phyloP scores from a whole-genome alignment of 2,113 vertebrate species.

The Protobothrops mucrosquamatus region DNA sequence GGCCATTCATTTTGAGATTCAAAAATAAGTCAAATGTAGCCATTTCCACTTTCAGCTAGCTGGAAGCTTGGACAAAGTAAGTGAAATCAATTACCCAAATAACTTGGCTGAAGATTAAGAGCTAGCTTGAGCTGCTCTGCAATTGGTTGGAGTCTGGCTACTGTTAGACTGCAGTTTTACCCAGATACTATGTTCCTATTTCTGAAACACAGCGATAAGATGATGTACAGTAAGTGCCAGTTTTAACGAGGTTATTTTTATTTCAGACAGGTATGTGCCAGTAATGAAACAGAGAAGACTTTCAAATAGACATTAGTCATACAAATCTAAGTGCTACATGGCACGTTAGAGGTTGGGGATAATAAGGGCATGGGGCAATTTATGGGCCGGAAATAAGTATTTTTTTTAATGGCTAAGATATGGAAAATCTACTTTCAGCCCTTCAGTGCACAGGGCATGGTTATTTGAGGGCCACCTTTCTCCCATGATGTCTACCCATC shows the following conservation, averaged over 20 bases:
- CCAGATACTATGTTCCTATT: constrained; percentile 16
- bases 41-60: background rate
- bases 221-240: background rate
- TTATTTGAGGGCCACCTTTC: background rate
- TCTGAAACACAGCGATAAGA: background rate
- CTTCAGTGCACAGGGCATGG: background rate
- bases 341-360: background rate
- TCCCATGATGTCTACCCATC: background rate
- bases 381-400: no score
- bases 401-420: background rate
- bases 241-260: constrained; percentile 33
- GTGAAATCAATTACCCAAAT: background rate
- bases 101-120: background rate
- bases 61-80: background rate
- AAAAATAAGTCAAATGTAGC: background rate
- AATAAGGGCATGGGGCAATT: background rate
- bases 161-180: constrained; percentile 4
- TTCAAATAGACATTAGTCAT: background rate
- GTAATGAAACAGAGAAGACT: background rate
- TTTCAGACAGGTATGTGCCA: constrained; percentile 10
- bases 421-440: background rate
- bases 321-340: background rate
- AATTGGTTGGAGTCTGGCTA: background rate
- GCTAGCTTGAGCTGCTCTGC: background rate
- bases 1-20: background rate